These are phyloP conservation scores for Pomatostomus ruficeps DNA, from an alignment of 2,113 vertebrate genomes.

Conservation along the genomic window DNA sequence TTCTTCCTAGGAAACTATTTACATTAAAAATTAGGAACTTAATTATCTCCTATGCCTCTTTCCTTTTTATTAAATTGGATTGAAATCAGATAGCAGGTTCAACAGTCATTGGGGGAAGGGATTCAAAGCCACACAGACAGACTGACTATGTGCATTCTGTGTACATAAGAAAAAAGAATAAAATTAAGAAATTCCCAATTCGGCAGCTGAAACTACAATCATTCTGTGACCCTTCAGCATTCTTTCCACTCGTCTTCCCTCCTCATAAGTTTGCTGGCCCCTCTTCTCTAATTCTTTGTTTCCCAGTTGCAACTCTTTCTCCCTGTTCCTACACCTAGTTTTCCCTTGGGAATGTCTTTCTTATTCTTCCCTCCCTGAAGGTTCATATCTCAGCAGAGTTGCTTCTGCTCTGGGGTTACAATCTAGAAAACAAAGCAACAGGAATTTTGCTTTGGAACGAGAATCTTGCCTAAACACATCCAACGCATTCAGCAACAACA, in stretches of 20 bases:
- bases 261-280: neutral
- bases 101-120: neutral
- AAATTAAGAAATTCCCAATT: neutral
- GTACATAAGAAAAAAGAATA: neutral
- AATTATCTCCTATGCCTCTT: neutral
- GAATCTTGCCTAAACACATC: neutral
- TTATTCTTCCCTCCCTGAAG: neutral
- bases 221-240: neutral
- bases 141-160: neutral
- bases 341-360: neutral
- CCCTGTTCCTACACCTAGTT: neutral
- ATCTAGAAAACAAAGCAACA: neutral
- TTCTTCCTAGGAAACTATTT: neutral
- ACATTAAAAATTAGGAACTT: neutral
- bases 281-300: neutral
- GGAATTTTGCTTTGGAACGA: constrained; percentile 13
- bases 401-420: neutral
- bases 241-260: neutral
- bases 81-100: neutral
- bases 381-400: neutral
- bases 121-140: neutral
- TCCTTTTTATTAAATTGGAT: neutral
- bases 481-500: neutral
- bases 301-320: neutral
- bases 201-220: neutral